Evolutionary conservation across 2,797 vertebrate species (phyloP).

Genomic region (Sebastes steindachneri): DNA sequence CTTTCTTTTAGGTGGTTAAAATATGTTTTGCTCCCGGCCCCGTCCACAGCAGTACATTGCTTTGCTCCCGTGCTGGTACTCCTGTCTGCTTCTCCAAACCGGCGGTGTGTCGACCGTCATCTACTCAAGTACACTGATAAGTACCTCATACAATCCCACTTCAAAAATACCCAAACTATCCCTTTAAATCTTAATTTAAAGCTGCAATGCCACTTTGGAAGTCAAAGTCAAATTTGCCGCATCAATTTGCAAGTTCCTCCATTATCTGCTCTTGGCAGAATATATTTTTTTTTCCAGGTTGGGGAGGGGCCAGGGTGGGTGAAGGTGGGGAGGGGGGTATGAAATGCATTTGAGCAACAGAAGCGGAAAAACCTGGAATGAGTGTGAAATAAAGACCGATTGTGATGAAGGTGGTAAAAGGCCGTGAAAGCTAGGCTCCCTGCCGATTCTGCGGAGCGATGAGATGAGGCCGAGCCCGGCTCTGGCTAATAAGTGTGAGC

Average conservation of each 20-base stretch:
- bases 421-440: conserved; percentile 69
- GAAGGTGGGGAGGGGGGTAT: background rate
- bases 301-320: background rate
- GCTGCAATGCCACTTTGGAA: conserved; percentile 18
- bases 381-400: conserved; percentile 70
- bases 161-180: background rate
- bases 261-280: conserved; percentile 52
- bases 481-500: conserved; percentile 83
- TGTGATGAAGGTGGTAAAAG: conserved; percentile 73
- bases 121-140: no score
- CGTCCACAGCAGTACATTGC: background rate
- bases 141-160: no score
- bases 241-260: conserved; percentile 49
- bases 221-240: conserved; percentile 50
- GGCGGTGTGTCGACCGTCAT: no score
- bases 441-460: conserved; percentile 48
- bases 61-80: background rate
- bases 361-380: conserved; percentile 58
- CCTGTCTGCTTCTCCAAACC: background rate
- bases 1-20: background rate
- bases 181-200: conserved; percentile 34
- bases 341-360: conserved; percentile 51
- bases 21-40: background rate
- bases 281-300: background rate
- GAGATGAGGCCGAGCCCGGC: conserved; percentile 58